Conservation (phyloP, 2,888 invertebrate species). For the Diloba caeruleocephala region DNA sequence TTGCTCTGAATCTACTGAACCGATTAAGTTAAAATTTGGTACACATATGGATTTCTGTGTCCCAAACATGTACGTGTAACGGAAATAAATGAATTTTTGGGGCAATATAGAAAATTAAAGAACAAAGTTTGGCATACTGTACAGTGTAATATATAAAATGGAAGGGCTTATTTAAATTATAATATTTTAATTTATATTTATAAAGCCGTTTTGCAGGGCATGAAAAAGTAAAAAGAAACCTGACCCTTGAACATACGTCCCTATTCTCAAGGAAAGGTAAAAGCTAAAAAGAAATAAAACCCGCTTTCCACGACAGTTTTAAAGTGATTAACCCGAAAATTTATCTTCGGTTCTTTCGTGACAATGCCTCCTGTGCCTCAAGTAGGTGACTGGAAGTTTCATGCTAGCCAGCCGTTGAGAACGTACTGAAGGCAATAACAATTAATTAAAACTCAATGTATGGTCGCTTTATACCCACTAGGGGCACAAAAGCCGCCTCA, state of each 20-base stretch:
- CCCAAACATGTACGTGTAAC: too few relatives aligned
- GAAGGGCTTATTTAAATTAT: too few relatives aligned
- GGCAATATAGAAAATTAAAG: too few relatives aligned
- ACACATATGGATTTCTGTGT: too few relatives aligned
- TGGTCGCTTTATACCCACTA: slow-evolving; percentile 58
- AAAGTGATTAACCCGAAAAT: slow-evolving; percentile 68
- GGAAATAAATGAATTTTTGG: too few relatives aligned
- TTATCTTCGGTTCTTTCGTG: slow-evolving; percentile 68
- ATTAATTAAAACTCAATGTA: slow-evolving; percentile 85
- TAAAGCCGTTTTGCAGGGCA: too few relatives aligned
- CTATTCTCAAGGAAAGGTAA: slow-evolving; percentile 3
- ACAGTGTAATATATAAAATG: too few relatives aligned
- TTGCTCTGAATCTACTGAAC: too few relatives aligned
- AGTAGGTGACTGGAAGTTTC: slow-evolving; percentile 65
- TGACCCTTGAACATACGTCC: not conserved
- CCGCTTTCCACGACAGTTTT: slow-evolving; percentile 59
- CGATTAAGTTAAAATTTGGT: too few relatives aligned
- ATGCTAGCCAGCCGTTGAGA: slow-evolving; percentile 75
- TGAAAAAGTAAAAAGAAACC: too few relatives aligned
- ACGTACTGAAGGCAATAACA: slow-evolving; percentile 78
- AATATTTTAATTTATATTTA: too few relatives aligned
- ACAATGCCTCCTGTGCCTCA: slow-evolving; percentile 60
- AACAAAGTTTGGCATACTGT: too few relatives aligned
- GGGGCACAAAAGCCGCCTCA: slow-evolving; percentile 52
- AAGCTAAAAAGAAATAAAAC: slow-evolving; percentile 43